Conservation (phyloP, 1,140 invertebrate genomes). For the Bombus confusus region DNA sequence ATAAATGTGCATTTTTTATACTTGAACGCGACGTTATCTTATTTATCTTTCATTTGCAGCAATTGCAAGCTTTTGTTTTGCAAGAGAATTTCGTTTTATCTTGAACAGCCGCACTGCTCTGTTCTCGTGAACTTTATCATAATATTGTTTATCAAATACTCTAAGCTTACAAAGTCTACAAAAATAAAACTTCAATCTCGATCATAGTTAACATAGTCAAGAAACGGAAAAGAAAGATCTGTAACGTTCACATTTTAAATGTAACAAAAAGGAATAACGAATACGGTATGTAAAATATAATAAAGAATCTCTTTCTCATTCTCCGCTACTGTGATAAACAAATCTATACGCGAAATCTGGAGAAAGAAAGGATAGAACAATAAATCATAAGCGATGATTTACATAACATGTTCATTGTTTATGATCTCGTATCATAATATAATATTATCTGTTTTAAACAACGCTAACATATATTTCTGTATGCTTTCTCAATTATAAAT, state of each 20-base stretch:
- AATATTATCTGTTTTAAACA: constrained; percentile 82
- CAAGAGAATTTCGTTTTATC: neutral
- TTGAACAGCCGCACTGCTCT: neutral
- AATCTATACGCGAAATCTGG: neutral
- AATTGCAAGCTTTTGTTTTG: neutral
- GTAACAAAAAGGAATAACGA: neutral
- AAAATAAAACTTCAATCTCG: neutral
- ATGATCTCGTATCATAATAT: constrained; percentile 79
- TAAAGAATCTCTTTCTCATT: neutral
- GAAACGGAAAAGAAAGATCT: neutral
- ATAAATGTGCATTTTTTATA: constrained; percentile 71
- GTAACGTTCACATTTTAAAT: too few species aligned
- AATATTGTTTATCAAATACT: neutral
- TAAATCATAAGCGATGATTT: constrained; percentile 42
- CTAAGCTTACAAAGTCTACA: too few species aligned
- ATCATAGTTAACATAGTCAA: too few species aligned
- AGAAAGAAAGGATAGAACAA: neutral
- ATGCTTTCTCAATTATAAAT: constrained; percentile 73
- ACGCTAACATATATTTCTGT: constrained; percentile 81
- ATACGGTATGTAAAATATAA: neutral
- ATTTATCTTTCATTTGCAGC: neutral
- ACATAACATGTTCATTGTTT: constrained; percentile 80
- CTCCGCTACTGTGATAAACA: neutral
- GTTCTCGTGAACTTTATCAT: neutral
- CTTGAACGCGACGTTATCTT: constrained; percentile 31